These are phyloP conservation scores for Pecten maximus DNA, from an alignment of 2,888 invertebrate genomes.

Conservation along the genomic window DNA sequence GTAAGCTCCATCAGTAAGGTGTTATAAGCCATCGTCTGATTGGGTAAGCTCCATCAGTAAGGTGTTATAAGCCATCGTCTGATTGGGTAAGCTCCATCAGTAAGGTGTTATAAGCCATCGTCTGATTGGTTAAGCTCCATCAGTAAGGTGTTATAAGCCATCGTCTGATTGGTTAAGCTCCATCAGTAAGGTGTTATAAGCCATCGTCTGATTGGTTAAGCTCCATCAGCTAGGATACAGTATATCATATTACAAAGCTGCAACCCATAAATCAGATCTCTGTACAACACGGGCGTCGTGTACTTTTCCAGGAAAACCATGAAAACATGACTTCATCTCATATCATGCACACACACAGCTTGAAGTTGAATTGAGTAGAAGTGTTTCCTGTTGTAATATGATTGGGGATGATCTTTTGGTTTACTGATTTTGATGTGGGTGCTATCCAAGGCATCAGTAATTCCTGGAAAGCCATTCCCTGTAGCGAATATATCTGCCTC, in stretches of 20 bases:
- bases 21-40: too few relatives aligned
- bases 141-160: too few relatives aligned
- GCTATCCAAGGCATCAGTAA: conserved; percentile 35
- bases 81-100: too few relatives aligned
- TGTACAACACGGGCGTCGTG: conserved; percentile 41
- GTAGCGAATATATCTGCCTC: background rate
- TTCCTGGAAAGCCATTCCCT: conserved; percentile 14
- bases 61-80: too few relatives aligned
- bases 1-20: too few relatives aligned
- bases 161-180: too few relatives aligned
- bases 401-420: conserved; percentile 35
- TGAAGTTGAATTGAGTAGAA: conserved; percentile 39
- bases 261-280: conserved; percentile 35
- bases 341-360: background rate
- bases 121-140: too few relatives aligned
- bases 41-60: too few relatives aligned
- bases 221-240: conserved; percentile 39
- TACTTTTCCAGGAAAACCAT: conserved; percentile 38
- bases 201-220: conserved; percentile 36
- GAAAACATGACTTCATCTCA: conserved; percentile 8
- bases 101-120: too few relatives aligned
- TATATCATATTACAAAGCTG: background rate
- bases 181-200: conserved; percentile 42
- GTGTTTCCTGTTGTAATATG: conserved; percentile 37
- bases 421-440: conserved; percentile 42